These are phyloP conservation scores for Atta texana DNA, from an alignment of 1,140 invertebrate species.

Conservation along the genomic window DNA sequence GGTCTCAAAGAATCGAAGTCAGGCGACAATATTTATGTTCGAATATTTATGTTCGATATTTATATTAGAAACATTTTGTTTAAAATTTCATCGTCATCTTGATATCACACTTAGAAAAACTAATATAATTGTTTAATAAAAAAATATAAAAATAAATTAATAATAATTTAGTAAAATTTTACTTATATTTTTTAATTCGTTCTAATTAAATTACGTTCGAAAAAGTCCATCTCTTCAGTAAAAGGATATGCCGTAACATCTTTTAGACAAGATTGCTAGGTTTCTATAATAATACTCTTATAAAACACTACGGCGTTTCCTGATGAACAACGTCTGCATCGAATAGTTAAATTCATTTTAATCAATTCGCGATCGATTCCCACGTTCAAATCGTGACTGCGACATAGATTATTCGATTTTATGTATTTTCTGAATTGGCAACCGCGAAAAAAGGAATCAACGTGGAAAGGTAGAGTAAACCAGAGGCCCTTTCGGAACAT, in stretches of 20 bases:
- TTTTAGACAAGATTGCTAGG: not conserved
- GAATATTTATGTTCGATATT: not conserved
- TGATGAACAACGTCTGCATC: not conserved
- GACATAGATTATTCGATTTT: constrained; percentile 34
- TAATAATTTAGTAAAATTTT: not conserved
- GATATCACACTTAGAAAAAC: not conserved
- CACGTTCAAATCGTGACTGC: constrained; percentile 13
- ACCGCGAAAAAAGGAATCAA: constrained; percentile 51
- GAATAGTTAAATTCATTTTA: not conserved
- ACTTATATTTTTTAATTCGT: not conserved
- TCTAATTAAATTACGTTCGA: not conserved
- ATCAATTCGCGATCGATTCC: constrained; percentile 43
- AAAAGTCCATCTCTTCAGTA: not conserved
- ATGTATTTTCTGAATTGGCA: constrained; percentile 46
- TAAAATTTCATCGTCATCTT: not conserved
- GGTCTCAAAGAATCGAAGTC: not conserved
- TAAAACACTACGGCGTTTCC: not conserved
- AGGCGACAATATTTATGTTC: not conserved
- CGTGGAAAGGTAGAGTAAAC: constrained; percentile 64
- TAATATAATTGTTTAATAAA: not conserved
- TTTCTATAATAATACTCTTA: not conserved
- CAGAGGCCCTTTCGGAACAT: constrained; percentile 59
- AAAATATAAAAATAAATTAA: not conserved
- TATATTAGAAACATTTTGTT: not conserved
- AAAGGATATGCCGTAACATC: not conserved